Percentiles rank a stretch among this genome's conserved stretches.
phyloP scores from a whole-genome alignment of 2,888 invertebrate species.

The Sialis fuliginosa region DNA sequence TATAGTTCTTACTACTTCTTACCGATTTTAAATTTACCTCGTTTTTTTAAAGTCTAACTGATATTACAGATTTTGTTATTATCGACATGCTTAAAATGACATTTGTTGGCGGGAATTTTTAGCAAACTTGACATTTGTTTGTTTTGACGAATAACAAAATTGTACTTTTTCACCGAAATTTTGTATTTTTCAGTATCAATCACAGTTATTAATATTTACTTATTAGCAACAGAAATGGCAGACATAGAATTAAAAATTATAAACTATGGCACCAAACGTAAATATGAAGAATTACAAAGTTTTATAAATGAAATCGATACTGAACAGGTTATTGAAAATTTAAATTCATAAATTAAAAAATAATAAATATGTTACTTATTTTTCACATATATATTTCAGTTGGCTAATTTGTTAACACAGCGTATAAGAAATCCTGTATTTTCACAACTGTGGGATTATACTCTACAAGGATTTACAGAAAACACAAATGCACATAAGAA shows the following conservation, averaged over 20 bases:
- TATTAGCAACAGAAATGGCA: background rate
- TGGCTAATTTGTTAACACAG: constrained; percentile 13
- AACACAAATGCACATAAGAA: constrained; percentile 16
- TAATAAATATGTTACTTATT: background rate
- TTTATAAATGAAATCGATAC: constrained; percentile 12
- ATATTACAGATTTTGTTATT: no score
- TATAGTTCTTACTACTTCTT: no score
- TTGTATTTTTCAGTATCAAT: no score
- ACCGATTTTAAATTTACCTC: no score
- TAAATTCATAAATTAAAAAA: background rate
- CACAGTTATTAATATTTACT: background rate
- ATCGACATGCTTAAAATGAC: no score
- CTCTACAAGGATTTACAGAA: constrained; percentile 18
- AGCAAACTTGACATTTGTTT: no score
- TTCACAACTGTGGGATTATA: constrained; percentile 18
- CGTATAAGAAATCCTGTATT: constrained; percentile 15
- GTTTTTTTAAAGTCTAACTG: no score
- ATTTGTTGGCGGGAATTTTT: no score
- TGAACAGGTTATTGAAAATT: constrained; percentile 12
- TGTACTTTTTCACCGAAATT: no score
- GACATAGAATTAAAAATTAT: constrained; percentile 11
- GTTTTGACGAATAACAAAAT: no score
- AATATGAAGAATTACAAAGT: constrained; percentile 13
- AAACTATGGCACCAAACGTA: constrained; percentile 16
- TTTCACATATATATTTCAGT: constrained; percentile 11